Evolutionary conservation across 2,888 invertebrate species (phyloP).

Genomic region (Microchrysa polita): DNA sequence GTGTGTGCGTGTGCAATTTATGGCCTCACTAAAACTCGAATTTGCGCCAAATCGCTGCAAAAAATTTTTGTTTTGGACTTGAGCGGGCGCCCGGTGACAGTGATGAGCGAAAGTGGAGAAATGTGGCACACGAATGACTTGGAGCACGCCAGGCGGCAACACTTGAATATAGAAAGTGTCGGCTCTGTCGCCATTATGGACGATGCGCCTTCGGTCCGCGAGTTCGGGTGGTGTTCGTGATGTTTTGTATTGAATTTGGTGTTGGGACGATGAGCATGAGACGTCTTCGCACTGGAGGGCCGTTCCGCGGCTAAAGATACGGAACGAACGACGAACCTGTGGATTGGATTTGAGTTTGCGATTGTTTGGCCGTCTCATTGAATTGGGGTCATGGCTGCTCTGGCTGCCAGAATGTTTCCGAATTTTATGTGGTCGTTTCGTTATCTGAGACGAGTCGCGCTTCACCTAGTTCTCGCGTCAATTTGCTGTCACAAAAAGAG

Average conservation of each 20-base stretch:
- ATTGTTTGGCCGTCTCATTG: too few species aligned
- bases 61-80: constrained; percentile 11
- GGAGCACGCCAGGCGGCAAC: constrained; percentile 43
- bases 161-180: constrained; percentile 46
- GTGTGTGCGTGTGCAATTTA: neutral
- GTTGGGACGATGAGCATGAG: too few species aligned
- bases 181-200: constrained; percentile 45
- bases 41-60: constrained; percentile 22
- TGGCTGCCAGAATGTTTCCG: too few species aligned
- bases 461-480: too few species aligned
- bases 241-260: neutral
- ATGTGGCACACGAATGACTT: constrained; percentile 31
- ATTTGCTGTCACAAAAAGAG: too few species aligned
- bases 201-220: constrained; percentile 35
- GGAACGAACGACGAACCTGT: neutral
- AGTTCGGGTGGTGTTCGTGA: neutral
- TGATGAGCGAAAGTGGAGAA: constrained; percentile 41
- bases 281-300: constrained; percentile 1
- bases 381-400: too few species aligned
- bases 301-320: too few species aligned
- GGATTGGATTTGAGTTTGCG: too few species aligned
- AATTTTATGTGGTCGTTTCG: too few species aligned
- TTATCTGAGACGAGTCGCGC: too few species aligned
- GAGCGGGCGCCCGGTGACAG: constrained; percentile 20
- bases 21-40: neutral